Conservation (phyloP, 2,888 invertebrate genomes). For the Ceriagrion tenellum region DNA sequence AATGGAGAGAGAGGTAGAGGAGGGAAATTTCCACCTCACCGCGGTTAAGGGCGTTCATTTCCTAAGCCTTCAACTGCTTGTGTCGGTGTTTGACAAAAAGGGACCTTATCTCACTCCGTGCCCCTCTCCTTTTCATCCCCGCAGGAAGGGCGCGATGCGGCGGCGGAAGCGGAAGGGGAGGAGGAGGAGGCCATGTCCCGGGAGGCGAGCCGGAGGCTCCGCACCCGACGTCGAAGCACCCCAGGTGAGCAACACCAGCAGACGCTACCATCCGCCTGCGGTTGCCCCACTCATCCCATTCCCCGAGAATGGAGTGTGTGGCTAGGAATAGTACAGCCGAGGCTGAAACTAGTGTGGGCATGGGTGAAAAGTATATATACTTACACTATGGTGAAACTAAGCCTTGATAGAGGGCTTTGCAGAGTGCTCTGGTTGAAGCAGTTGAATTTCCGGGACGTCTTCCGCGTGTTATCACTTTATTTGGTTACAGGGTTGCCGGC, state of each 20-base stretch:
- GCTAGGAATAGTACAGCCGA: too few relatives aligned
- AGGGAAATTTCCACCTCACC: not conserved
- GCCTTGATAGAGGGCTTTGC: too few relatives aligned
- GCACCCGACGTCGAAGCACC: conserved; percentile 38
- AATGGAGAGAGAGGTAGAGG: too few relatives aligned
- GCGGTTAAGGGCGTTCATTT: not conserved
- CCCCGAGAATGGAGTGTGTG: too few relatives aligned
- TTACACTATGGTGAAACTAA: too few relatives aligned
- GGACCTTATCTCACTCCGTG: not conserved
- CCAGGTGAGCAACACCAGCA: conserved; percentile 12
- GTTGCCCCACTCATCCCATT: not conserved
- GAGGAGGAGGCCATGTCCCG: conserved; percentile 9
- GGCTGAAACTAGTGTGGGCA: too few relatives aligned
- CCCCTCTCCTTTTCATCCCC: not conserved
- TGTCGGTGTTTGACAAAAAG: not conserved
- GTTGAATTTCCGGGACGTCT: too few relatives aligned
- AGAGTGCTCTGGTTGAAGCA: too few relatives aligned
- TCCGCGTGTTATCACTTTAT: too few relatives aligned
- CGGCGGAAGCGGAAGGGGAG: conserved; percentile 30
- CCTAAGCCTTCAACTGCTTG: not conserved
- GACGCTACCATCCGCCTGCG: not conserved
- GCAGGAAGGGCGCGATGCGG: conserved; percentile 47
- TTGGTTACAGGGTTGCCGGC: too few relatives aligned
- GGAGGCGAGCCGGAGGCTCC: conserved; percentile 25
- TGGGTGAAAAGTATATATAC: too few relatives aligned